Evolutionary conservation across 2,113 vertebrate genomes (phyloP).

Genomic region (Acanthisitta chloris): DNA sequence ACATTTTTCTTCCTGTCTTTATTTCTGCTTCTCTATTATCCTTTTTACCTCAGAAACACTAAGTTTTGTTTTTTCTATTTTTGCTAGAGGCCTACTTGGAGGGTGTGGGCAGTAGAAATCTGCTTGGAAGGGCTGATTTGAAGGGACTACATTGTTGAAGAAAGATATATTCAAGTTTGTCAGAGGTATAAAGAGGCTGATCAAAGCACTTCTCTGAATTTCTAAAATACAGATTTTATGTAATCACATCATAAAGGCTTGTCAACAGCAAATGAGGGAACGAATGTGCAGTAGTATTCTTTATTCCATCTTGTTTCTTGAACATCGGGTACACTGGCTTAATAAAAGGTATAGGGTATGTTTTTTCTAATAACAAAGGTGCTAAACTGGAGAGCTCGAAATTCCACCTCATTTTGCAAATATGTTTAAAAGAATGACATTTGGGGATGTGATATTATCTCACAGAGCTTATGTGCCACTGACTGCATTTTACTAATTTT

Average conservation of each 20-base stretch:
- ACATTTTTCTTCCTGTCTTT: not conserved
- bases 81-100: not conserved
- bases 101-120: not conserved
- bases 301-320: not conserved
- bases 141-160: not conserved
- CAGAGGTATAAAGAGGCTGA: not conserved
- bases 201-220: not conserved
- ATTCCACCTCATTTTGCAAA: not conserved
- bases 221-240: not conserved
- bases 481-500: not conserved
- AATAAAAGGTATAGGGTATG: not conserved
- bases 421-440: not conserved
- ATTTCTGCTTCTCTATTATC: not conserved
- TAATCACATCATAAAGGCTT: not conserved
- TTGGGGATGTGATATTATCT: not conserved
- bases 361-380: not conserved
- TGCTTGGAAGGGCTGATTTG: slow-evolving; percentile 12
- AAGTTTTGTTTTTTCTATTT: not conserved
- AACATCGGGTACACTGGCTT: not conserved
- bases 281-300: not conserved
- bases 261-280: not conserved
- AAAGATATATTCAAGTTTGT: not conserved
- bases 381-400: not conserved
- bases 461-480: not conserved
- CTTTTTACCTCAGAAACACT: not conserved